Conservation (phyloP, 2,888 invertebrate species). For the Deroplatys truncata region DNA sequence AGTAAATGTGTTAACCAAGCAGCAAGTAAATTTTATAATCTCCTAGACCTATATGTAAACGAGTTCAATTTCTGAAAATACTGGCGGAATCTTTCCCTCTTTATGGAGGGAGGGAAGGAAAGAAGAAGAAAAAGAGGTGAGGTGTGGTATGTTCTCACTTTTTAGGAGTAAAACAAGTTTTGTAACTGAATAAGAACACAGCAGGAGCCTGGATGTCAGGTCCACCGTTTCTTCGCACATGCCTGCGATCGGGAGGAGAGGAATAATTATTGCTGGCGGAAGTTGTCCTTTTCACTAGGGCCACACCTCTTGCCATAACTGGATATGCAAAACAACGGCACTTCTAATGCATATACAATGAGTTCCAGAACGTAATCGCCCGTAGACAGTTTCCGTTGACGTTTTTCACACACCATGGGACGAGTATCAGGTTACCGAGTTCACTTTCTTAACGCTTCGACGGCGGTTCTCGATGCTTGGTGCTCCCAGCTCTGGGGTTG, state of each 20-base stretch:
- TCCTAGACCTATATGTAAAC: no score
- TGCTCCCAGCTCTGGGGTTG: neutral
- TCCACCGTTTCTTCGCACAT: neutral
- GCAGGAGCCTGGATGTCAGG: no score
- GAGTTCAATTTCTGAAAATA: no score
- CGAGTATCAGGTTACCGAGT: neutral
- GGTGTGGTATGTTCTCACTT: no score
- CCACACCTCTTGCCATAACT: neutral
- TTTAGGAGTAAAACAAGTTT: no score
- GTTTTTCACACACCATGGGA: neutral
- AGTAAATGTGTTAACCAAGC: no score
- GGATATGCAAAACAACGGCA: neutral
- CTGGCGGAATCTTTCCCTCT: no score
- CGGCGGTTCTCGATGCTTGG: neutral
- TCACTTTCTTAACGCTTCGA: neutral
- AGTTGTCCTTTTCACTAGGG: neutral
- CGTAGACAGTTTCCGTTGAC: neutral
- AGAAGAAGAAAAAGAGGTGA: no score
- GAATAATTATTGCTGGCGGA: neutral
- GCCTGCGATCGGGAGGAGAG: neutral
- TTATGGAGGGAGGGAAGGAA: no score
- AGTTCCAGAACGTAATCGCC: neutral
- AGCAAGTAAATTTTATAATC: no score
- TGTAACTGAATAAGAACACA: no score
- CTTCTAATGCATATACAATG: neutral